Base-by-base conservation (phyloP, 2,797 vertebrate genomes). In the Pelodytes ibericus region DNA sequence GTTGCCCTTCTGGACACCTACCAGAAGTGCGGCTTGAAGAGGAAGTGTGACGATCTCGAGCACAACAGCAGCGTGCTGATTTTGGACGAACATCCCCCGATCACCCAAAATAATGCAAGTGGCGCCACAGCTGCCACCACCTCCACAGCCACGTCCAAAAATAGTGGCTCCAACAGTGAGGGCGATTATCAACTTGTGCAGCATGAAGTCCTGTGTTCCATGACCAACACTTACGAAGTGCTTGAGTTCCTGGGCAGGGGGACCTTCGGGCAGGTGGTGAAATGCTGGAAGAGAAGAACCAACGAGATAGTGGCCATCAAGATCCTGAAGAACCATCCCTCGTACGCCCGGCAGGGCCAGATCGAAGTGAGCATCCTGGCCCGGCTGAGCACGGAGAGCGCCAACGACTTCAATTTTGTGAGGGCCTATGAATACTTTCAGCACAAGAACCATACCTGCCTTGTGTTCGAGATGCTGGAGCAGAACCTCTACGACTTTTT, bases 231-330 rank as follows among this genome's bases (percentile, higher is more conserved):
- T 0, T 99, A 99, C 0, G 96, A 99, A 82, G 98, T 99, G 75
- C 86, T 99, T 85, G 98, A 99, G 84, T 99, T 99, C 89, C 84
- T 99, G 85, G 98, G 98, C 62, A 89, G 98, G 44, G 98, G 98
- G 56, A 99, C 98, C 18, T 99, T 99, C 0, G 98, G 98, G 71
- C 98, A 99, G 83, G 98, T 99, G 88, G 97, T 99, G 9, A 99
- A 99, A 88, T 98, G 96, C 91, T 99, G 98, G 98, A 99, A 99
- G 83, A 92, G 96, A 81, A 97, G 98, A 83, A 99, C 98, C 86
- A 99, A 96, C 3, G 98, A 99, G 85, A 99, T 99, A 8, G 97
- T 99, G 86, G 98, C 98, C n/a, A 97, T 99, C 90, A 99, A 99
- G 89, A 99, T 99, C 87, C 83, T 99, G 27, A 99, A 99, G 86